Evolutionary conservation across 2,888 invertebrate genomes (phyloP), one percentile per base, ranked within the genome.

Genomic region (Petrolisthes cinctipes): DNA sequence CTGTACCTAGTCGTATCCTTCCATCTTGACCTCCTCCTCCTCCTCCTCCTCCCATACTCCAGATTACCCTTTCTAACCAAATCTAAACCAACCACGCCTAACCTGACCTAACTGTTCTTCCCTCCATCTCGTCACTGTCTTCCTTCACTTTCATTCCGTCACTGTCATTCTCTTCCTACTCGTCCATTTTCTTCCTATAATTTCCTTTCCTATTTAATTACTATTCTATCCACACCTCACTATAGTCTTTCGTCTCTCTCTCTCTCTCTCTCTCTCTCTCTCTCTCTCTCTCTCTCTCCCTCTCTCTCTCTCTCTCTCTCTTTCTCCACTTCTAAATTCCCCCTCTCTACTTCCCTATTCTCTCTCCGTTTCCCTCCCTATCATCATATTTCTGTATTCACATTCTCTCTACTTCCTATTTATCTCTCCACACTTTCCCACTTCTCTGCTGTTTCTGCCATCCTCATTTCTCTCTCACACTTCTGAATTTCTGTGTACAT

Each of bases 181-280:
- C n/a, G 7, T 73, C n/a, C 73, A 14, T 20, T 73, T 20, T 20
- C 73, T 73, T n/a, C 73, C 5, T n/a, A 14, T 14, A 14, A 14
- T 20, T 73, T n/a, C n/a, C 73, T 20, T 73, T n/a, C 7, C 73
- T 14, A 14, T 73, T n/a, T 9, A 9, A 9, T 61, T 14, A 7
- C 61, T 61, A 9, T 14, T 20, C 73, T 73, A 5, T n/a, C n/a
- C 73, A n/a, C 20, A 5, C 73, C 5, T 73, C n/a, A 7, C 73
- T 73, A 14, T 73, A 7, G n/a, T n/a, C 73, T 73, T 78, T 51
- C 6, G 6, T 78, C 56, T 56, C 80, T 17, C 11, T 54, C 80
- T n/a, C 20, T 54, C 80, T 56, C 56, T 80, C 80, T 14, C 11
- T 56, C 80, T 80, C 20, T 80, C 80, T 17, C 56, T n/a, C n/a